Evolutionary conservation across 2,797 vertebrate genomes (phyloP).

Genomic region (Chromis chromis): DNA sequence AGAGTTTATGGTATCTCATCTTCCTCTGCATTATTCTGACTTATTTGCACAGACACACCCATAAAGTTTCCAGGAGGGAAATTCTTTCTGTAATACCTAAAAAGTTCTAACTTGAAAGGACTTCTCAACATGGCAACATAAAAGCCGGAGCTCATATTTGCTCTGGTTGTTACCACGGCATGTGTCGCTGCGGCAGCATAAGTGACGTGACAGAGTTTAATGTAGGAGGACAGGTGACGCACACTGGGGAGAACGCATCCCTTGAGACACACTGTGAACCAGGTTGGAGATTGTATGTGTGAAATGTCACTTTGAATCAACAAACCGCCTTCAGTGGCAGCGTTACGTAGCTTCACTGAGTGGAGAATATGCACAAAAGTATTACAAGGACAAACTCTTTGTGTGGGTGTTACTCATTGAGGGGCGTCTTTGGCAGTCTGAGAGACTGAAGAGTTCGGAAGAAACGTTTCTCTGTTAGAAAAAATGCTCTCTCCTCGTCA

Average conservation of each 20-base stretch:
- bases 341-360: neutral
- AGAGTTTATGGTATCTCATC: conserved; percentile 2
- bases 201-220: conserved; percentile 56
- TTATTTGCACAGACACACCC: neutral
- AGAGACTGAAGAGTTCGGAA: neutral
- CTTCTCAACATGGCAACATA: conserved; percentile 4
- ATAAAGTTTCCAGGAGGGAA: neutral
- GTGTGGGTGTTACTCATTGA: conserved; percentile 5
- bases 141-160: conserved; percentile 4
- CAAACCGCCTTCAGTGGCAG: conserved; percentile 44
- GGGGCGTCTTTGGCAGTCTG: conserved; percentile 5
- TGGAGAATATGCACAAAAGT: conserved; percentile 1
- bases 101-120: neutral
- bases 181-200: conserved; percentile 24
- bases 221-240: conserved; percentile 63
- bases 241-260: conserved; percentile 43
- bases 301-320: conserved; percentile 76
- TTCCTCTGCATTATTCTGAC: neutral
- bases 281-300: conserved; percentile 66
- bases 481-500: neutral
- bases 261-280: conserved; percentile 52
- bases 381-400: conserved; percentile 27
- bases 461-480: neutral
- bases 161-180: conserved; percentile 16
- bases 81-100: neutral